These are phyloP conservation scores for Meleagris gallopavo DNA, from an alignment of 2,113 vertebrate species.

Conservation along the genomic window DNA sequence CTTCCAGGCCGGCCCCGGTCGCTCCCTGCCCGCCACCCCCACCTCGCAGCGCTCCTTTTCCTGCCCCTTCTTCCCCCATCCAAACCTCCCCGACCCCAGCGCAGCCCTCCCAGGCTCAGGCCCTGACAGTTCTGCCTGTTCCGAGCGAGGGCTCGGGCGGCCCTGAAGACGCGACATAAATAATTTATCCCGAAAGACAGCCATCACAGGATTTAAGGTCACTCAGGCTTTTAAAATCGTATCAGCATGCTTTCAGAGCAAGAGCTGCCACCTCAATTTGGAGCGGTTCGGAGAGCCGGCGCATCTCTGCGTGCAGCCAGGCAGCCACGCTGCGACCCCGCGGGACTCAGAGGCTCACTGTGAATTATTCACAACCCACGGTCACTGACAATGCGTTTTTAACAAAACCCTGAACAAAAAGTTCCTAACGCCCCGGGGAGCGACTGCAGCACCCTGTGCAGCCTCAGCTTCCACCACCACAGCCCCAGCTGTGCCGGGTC, in stretches of 20 bases:
- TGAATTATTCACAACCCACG: slow-evolving; percentile 45
- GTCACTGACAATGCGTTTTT: slow-evolving; percentile 38
- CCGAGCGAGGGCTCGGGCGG: background rate
- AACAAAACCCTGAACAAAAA: background rate
- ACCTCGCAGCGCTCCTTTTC: background rate
- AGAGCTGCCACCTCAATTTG: slow-evolving; percentile 64
- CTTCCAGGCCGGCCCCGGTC: slow-evolving; percentile 55
- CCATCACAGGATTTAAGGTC: slow-evolving; percentile 59
- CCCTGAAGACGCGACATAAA: slow-evolving; percentile 27
- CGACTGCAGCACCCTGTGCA: background rate
- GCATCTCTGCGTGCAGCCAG: slow-evolving; percentile 54
- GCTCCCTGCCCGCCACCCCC: background rate
- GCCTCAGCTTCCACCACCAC: background rate
- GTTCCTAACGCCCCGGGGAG: background rate
- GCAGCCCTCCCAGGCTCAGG: background rate
- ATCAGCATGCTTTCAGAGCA: slow-evolving; percentile 37
- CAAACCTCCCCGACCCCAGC: background rate
- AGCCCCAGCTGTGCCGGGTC: background rate
- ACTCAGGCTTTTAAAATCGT: slow-evolving; percentile 50
- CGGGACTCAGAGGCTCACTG: slow-evolving; percentile 34
- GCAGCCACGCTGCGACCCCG: slow-evolving; percentile 46
- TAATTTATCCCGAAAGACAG: slow-evolving; percentile 62
- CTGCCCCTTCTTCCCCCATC: slow-evolving; percentile 35
- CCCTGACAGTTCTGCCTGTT: slow-evolving; percentile 2
- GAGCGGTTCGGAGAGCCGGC: slow-evolving; percentile 36